These are phyloP conservation scores for Orchesella flavescens DNA, from an alignment of 2,888 invertebrate genomes.

Conservation along the genomic window DNA sequence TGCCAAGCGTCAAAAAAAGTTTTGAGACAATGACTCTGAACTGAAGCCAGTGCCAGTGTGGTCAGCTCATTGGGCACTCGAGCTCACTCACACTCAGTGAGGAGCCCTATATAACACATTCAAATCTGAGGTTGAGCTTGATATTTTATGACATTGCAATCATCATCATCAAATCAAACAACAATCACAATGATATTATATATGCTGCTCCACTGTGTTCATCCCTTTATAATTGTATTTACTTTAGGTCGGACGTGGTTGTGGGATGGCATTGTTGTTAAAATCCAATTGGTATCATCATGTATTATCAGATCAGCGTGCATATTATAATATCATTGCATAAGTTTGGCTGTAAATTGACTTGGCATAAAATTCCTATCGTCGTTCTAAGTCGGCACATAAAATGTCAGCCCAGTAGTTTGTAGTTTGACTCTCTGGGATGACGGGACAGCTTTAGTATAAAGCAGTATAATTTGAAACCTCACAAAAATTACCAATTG, in stretches of 20 bases:
- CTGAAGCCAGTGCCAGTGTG: slow-evolving; percentile 33
- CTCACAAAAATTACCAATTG: too few relatives aligned
- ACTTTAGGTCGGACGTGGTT: neutral
- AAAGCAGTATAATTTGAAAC: too few relatives aligned
- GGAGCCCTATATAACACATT: slow-evolving; percentile 17
- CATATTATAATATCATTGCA: neutral
- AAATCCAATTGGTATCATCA: neutral
- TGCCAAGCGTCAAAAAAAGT: slow-evolving; percentile 63
- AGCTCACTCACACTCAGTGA: slow-evolving; percentile 31
- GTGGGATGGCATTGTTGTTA: too few relatives aligned
- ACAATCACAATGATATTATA: slow-evolving; percentile 29
- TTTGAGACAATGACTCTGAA: slow-evolving; percentile 60
- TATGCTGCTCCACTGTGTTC: slow-evolving; percentile 17
- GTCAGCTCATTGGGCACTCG: slow-evolving; percentile 54
- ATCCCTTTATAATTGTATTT: neutral
- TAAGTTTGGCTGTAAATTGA: neutral
- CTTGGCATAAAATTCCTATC: too few relatives aligned
- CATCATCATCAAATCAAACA: slow-evolving; percentile 23
- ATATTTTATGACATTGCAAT: slow-evolving; percentile 56
- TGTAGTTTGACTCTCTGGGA: too few relatives aligned
- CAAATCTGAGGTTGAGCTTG: slow-evolving; percentile 25
- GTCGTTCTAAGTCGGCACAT: too few relatives aligned
- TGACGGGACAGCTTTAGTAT: too few relatives aligned
- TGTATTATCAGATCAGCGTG: neutral
- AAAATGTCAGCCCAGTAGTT: too few relatives aligned